Evolutionary conservation across 1,140 invertebrate species (phyloP).

Genomic region (Zaprionus inermis): DNA sequence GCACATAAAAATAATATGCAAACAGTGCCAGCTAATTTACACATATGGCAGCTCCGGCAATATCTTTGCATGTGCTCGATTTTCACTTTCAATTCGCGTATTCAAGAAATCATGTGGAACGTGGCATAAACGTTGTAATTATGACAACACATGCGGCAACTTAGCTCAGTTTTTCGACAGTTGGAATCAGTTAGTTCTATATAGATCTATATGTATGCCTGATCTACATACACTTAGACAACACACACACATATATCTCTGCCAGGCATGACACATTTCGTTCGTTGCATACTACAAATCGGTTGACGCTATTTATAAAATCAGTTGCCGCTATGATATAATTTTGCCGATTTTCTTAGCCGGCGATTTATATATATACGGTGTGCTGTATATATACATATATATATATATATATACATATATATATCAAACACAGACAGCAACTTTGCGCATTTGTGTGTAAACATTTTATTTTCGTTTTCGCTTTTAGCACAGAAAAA

Average conservation of each 20-base stretch:
- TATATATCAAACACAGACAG: conserved; percentile 12
- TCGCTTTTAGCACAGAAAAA: conserved; percentile 53
- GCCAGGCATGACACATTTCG: conserved; percentile 64
- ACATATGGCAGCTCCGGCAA: too few species aligned
- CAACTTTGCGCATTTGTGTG: conserved; percentile 30
- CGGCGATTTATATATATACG: conserved; percentile 54
- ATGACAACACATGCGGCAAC: conserved; percentile 31
- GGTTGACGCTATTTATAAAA: conserved; percentile 70
- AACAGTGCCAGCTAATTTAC: too few species aligned
- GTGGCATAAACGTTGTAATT: neutral
- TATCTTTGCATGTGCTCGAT: too few species aligned
- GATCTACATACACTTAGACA: conserved; percentile 15
- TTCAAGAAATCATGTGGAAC: too few species aligned
- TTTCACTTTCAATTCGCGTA: too few species aligned
- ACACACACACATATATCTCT: conserved; percentile 30
- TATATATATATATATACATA: conserved; percentile 24
- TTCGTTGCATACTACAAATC: conserved; percentile 38
- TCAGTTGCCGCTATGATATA: conserved; percentile 68
- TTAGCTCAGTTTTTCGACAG: neutral
- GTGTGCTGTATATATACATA: conserved; percentile 1
- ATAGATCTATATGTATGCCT: conserved; percentile 22
- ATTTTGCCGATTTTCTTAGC: conserved; percentile 68
- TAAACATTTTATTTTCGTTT: conserved; percentile 61
- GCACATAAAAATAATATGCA: too few species aligned
- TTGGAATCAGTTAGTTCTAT: conserved; percentile 1